Evolutionary conservation across 2,888 invertebrate species (phyloP).

Genomic region (Branchipolynoe longqiensis): DNA sequence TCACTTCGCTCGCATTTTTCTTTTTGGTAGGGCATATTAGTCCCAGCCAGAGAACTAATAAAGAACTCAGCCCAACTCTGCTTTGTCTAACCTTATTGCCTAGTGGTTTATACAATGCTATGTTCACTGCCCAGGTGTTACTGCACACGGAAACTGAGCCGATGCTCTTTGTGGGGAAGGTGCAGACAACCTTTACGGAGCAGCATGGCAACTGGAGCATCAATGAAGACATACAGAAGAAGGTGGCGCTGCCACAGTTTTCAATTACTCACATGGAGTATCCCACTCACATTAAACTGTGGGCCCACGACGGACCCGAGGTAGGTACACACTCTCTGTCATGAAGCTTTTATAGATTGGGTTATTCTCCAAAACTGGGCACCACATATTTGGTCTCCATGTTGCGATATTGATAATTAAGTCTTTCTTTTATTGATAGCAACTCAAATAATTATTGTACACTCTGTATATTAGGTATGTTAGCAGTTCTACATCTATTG

Average conservation of each 20-base stretch:
- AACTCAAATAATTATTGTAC: neutral
- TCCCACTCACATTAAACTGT: neutral
- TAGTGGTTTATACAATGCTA: no score
- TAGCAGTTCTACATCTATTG: no score
- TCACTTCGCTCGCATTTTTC: no score
- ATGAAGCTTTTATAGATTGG: no score
- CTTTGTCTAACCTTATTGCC: no score
- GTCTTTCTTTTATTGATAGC: no score
- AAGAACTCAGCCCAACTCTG: no score
- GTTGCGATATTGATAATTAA: no score
- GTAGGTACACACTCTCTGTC: neutral
- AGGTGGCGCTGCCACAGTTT: constrained; percentile 67
- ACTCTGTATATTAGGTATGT: neutral
- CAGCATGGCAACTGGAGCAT: constrained; percentile 73
- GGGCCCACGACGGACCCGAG: neutral
- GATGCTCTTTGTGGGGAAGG: constrained; percentile 70
- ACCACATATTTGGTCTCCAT: no score
- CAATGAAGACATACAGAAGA: constrained; percentile 69
- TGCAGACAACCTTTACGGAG: constrained; percentile 69
- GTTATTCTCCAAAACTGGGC: no score
- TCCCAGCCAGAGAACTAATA: no score
- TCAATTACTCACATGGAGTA: neutral
- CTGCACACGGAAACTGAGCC: neutral
- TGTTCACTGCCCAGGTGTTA: neutral
- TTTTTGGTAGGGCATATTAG: no score